Base-by-base conservation (phyloP, 37 sponge, comb jelly and placozoan species). In the Beroe ovata region DNA sequence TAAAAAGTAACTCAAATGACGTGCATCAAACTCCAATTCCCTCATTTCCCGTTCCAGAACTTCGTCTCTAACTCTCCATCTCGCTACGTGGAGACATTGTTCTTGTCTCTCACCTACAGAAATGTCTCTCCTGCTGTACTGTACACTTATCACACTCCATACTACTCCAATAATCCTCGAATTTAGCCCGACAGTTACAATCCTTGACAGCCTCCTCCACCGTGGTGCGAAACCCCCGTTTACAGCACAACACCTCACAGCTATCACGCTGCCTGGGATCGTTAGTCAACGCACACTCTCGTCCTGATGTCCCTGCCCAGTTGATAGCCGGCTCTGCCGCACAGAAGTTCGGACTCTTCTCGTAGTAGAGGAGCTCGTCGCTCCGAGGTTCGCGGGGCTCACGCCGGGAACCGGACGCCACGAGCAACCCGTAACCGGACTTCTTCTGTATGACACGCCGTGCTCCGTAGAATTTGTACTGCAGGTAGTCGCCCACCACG, bases 351-450 rank as follows among this genome's bases (percentile, higher is more conserved):
- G 84, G 84, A 19, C 84, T 77, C 54, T 77, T 77, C 84, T 77
- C 84, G 84, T 77, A 77, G 84, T 77, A 77, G 14, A 77, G 54
- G 23, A 77, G 84, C 54, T 77, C 84, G 28, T 77, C 84, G 1
- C 42, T 8, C 23, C 84, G 84, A 3, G 84, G 84, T 19, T 77
- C 84, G n/a, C 84, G 84, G 1, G 69, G 69, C 69, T 66, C 69
- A 3, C 20, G 39, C 47, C 54, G 41, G 20, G 36, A 42, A 0
- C 38, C 38, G 0, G 42, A 42, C 54, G 84, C 84, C 28, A 77
- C 84, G 4, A 39, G 22, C 22, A 77, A 29, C 0, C 54, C 84
- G 54, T 77, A 77, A 16, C 84, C 84, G 0, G 84, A 77, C 42
- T 42, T 39, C 54, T 42, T 77, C 36, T 77, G 84, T 23, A 77